phyloP scores from a whole-genome alignment of 64 coral and sea anemone species.

The Dendronephthya gigantea region DNA sequence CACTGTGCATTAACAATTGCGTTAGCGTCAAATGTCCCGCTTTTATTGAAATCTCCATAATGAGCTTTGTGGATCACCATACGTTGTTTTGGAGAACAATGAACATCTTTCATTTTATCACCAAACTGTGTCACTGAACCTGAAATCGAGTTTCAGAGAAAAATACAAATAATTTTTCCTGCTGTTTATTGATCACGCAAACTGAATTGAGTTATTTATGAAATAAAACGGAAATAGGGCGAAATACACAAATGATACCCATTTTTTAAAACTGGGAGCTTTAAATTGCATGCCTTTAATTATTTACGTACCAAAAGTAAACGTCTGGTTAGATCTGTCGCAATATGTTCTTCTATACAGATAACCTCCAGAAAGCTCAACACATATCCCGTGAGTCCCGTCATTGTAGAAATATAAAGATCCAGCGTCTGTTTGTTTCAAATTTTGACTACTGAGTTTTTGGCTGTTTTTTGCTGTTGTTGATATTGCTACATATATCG shows the following conservation, averaged over 20 bases:
- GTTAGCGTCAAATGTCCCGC: background rate
- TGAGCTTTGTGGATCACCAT: background rate
- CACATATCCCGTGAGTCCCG: background rate
- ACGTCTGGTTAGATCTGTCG: background rate
- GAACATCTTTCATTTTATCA: background rate
- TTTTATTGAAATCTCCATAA: background rate
- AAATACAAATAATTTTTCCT: too few species aligned
- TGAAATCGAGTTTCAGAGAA: background rate
- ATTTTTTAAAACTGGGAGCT: background rate
- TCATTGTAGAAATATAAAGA: background rate
- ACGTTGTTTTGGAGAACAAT: background rate
- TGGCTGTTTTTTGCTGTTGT: background rate
- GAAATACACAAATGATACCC: too few species aligned
- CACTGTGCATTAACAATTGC: background rate
- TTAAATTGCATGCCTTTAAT: background rate
- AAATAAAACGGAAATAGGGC: too few species aligned
- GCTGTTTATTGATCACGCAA: too few species aligned
- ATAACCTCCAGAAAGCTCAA: background rate
- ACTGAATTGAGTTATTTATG: too few species aligned
- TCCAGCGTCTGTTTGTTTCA: background rate
- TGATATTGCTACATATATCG: background rate
- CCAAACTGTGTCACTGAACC: background rate
- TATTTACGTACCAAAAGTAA: background rate
- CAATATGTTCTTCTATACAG: background rate
- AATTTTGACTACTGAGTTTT: background rate